Evolutionary conservation across 1,140 invertebrate species (phyloP), one percentile per base, ranked within the genome.

Genomic region (Nilaparvata lugens): DNA sequence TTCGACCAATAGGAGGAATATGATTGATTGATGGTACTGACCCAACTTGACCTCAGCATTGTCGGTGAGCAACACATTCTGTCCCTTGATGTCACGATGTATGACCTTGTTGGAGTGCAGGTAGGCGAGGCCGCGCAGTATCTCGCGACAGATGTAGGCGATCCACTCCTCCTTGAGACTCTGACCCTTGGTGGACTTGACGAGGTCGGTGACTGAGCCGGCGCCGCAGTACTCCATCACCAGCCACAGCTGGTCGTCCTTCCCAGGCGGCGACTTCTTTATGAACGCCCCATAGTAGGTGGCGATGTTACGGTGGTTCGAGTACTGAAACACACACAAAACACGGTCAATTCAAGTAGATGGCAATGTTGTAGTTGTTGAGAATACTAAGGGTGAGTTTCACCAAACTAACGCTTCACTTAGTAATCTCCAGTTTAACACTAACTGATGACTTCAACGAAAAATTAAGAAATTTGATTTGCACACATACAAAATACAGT

Each of bases 201-300:
- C 96, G 70, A 99, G 82, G 80, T 99, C 97, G 59, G 97, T 99
- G 14, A 99, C 93, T 58, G 95, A 98, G 58, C 85, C 97, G 73
- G 95, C 96, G 68, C 97, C 97, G 82, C 97, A 99, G 74, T 98
- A 99, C 76, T 99, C 97, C 97, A 99, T 99, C 28, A 99, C 97
- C 70, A 99, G 80, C 96, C 96, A 98, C 59, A 99, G 78, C 73
- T 99, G 97, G 77, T 99, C 97, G 79, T 99, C 96, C 79, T 98
- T 98, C 2, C 96, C 97, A 2, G 96, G 91, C 51, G 93, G 95
- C 69, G 92, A 94, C 76, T 99, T 99, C 76, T 98, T 98, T 56
- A 99, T 98, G 76, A 99, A 99, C 67, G 97, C 97, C 66, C 97
- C 97, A 83, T 99, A 99, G 76, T 99, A 99, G 56, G 97, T 99